Evolutionary conservation across 2,888 invertebrate genomes (phyloP).

Genomic region (Coelopa pilipes): DNA sequence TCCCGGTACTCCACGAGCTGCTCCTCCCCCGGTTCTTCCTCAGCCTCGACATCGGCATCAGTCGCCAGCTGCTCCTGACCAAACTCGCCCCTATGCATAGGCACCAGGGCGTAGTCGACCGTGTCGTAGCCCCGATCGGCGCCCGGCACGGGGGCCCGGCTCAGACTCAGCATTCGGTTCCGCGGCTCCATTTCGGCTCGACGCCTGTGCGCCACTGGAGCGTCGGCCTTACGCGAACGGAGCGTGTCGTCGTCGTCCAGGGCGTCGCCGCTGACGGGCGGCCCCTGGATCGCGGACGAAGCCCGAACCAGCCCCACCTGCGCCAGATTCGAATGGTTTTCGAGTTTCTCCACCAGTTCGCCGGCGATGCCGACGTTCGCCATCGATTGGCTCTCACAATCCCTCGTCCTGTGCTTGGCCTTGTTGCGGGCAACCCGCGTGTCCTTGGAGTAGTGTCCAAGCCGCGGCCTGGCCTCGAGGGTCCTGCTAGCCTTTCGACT

Average conservation of each 20-base stretch:
- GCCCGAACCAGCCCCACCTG: slow-evolving; percentile 20
- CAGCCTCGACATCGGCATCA: slow-evolving; percentile 4
- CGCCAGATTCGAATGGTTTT: slow-evolving; percentile 1
- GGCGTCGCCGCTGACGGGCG: not conserved
- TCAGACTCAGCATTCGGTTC: not conserved
- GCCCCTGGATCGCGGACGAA: not conserved
- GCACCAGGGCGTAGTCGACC: not conserved
- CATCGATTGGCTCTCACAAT: slow-evolving; percentile 3
- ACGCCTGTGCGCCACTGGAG: not conserved
- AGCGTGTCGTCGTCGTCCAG: no score
- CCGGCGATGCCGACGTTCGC: slow-evolving; percentile 28
- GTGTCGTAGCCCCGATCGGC: not conserved
- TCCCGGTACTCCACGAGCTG: not conserved
- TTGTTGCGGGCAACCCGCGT: not conserved
- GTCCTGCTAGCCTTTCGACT: not conserved
- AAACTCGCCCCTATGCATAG: not conserved
- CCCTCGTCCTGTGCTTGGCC: not conserved
- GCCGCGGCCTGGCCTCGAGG: not conserved
- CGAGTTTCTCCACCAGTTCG: slow-evolving; percentile 8
- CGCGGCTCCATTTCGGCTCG: not conserved
- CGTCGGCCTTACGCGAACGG: no score
- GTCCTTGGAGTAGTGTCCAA: not conserved
- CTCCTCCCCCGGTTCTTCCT: not conserved
- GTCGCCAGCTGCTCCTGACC: slow-evolving; percentile 6
- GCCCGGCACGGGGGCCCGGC: not conserved